Evolutionary conservation across 2,888 invertebrate species (phyloP), one percentile per base, ranked within the genome.

Genomic region (Herminia tarsipennalis): DNA sequence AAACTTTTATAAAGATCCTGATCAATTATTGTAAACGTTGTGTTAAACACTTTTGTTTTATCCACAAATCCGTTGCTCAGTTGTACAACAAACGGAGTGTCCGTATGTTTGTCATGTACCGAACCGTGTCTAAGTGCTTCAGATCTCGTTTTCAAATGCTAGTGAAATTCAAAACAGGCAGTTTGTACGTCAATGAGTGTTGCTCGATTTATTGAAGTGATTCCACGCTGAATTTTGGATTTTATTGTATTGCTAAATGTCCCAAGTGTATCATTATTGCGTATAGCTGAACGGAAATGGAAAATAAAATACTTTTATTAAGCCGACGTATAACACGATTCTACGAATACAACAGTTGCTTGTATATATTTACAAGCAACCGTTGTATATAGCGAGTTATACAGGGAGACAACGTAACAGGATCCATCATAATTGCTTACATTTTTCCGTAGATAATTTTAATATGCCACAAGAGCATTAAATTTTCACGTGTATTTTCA

Each of bases 81-180:
- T 9, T 5, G 1, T 2, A 3, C 12, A 8, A 4, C 22, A 18
- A 52, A 28, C 2, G 9, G 8, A 5, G 10, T 13, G 16, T 1
- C 73, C 14, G 78, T 83, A 48, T 75, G 76, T 80, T 39, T 21
- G 12, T 16, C 24, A 66, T 50, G 67, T 66, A 82, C 62, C 79
- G 77, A 83, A 80, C 78, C 88, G 74, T 85, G 71, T 83, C 89
- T 83, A 87, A 90, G 89, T 82, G 88, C 83, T 82, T 73, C 66
- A 73, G 78, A 76, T 81, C 78, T 73, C 83, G 77, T 83, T 83
- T 78, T 79, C 81, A 75, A 88, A 86, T 83, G 83, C 76, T 81
- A 77, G 81, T 76, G 79, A 86, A 88, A 88, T 89, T 88, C 89
- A 88, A 89, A 90, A 83, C 83, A 86, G 86, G 80, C 83, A 73